Conservation (phyloP, 1,140 invertebrate genomes). For the Aphis craccivora region DNA sequence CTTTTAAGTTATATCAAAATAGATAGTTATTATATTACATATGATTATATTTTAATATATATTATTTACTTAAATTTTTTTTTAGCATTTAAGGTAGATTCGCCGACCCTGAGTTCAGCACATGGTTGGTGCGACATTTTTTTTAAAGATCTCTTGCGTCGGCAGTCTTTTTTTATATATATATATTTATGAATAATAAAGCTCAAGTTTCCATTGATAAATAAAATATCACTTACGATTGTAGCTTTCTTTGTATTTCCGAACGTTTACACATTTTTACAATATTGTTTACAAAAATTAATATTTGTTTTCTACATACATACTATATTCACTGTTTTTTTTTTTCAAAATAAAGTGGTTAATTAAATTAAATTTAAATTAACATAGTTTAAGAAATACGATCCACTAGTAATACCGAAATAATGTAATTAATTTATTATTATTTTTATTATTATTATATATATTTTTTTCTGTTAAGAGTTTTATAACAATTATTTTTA, state of each 20-base stretch:
- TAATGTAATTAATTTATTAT: neutral
- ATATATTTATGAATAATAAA: neutral
- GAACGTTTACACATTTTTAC: neutral
- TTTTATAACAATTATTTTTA: neutral
- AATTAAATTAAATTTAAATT: neutral
- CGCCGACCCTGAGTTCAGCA: neutral
- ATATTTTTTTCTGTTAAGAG: neutral
- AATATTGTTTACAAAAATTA: neutral
- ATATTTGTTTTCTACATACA: neutral
- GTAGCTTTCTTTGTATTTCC: neutral
- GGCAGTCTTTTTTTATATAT: neutral
- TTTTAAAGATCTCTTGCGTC: slow-evolving; percentile 2
- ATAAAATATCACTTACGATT: neutral
- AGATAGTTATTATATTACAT: neutral
- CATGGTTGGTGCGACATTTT: neutral
- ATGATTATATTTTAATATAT: slow-evolving; percentile 11
- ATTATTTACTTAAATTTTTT: neutral
- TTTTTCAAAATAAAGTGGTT: neutral
- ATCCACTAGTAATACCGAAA: neutral
- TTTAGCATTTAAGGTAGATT: slow-evolving; percentile 14
- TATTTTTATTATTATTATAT: slow-evolving; percentile 12
- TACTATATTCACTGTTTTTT: neutral
- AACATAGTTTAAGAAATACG: neutral
- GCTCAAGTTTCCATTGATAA: neutral
- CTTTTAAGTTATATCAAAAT: slow-evolving; percentile 5